Evolutionary conservation across 1,140 invertebrate genomes (phyloP), one percentile per base, ranked within the genome.

Genomic region (Drosophila auraria): DNA sequence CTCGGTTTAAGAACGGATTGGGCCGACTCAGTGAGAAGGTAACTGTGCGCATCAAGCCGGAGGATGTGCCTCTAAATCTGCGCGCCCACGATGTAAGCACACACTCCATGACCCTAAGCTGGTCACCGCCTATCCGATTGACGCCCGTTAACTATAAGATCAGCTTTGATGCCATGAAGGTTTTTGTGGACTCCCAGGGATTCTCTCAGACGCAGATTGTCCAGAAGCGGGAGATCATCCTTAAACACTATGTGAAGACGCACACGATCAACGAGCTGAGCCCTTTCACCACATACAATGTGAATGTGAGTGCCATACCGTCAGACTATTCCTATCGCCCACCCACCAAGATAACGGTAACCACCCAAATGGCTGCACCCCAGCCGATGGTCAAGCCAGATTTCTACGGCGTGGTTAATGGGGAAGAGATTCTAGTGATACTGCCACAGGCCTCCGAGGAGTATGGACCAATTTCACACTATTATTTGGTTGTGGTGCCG

Each of bases 381-480:
- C 97, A 98, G 82, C 97, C 97, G 0, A 98, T 99, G 97, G 97
- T 98, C 0, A 97, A 98, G 89, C 98, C 98, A 0, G 97, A 98
- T 87, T 98, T 98, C 89, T 98, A 97, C 87, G 97, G 97, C 3
- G 97, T 98, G 51, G 95, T 97, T 23, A 97, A 97, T 87, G 95
- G 95, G 0, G 97, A 97, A 91, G 97, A 97, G 93, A 97, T 99
- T 72, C 96, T 96, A 57, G 97, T 99, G 15, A 97, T 98, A 73
- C 93, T 99, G 81, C 97, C 97, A 4, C 97, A 98, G 94, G 98
- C 99, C 0, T 99, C 98, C 0, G 98, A 99, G 94, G 98, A 99
- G 93, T 99, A 99, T 92, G 99, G 99, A n/a, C 98, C 98, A 2
- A 99, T 99, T 66, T 98, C 97, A 56, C 98, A 99, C 94, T 99